Percentiles rank a stretch among this genome's conserved stretches.
phyloP scores from a whole-genome alignment of 2,888 invertebrate genomes.

The Cryptus armator region DNA sequence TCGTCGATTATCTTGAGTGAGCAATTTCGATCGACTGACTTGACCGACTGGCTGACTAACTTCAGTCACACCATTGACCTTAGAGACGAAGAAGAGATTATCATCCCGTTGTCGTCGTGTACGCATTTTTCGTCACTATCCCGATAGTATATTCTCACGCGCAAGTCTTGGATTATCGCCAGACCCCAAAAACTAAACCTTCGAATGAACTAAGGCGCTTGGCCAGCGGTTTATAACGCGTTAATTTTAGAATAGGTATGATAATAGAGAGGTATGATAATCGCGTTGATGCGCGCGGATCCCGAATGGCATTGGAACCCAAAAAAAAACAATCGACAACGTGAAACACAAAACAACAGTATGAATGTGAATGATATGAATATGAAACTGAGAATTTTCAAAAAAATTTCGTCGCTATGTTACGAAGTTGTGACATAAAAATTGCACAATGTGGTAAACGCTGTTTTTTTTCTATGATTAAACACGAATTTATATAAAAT shows the following conservation, averaged over 20 bases:
- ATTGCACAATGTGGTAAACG: background rate
- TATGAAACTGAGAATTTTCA: no score
- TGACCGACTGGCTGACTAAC: slow-evolving; percentile 77
- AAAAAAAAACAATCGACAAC: background rate
- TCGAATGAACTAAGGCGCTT: slow-evolving; percentile 25
- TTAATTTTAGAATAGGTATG: slow-evolving; percentile 80
- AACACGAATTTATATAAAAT: slow-evolving; percentile 17
- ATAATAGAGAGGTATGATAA: slow-evolving; percentile 74
- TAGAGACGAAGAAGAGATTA: slow-evolving; percentile 69
- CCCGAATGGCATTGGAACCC: background rate
- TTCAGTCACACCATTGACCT: slow-evolving; percentile 79
- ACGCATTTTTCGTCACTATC: slow-evolving; percentile 56
- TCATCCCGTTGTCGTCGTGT: slow-evolving; percentile 38
- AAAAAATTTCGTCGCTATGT: background rate
- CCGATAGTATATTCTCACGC: slow-evolving; percentile 73
- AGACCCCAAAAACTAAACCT: slow-evolving; percentile 66
- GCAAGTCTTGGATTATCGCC: slow-evolving; percentile 81
- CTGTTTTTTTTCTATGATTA: background rate
- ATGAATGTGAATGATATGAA: background rate
- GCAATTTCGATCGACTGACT: slow-evolving; percentile 74
- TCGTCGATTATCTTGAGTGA: slow-evolving; percentile 53
- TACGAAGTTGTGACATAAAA: background rate
- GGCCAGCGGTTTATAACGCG: slow-evolving; percentile 72
- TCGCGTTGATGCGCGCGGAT: slow-evolving; percentile 12
- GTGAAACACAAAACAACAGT: background rate